Conservation (phyloP, 2,113 vertebrate species). For the Alaudala cheleensis region DNA sequence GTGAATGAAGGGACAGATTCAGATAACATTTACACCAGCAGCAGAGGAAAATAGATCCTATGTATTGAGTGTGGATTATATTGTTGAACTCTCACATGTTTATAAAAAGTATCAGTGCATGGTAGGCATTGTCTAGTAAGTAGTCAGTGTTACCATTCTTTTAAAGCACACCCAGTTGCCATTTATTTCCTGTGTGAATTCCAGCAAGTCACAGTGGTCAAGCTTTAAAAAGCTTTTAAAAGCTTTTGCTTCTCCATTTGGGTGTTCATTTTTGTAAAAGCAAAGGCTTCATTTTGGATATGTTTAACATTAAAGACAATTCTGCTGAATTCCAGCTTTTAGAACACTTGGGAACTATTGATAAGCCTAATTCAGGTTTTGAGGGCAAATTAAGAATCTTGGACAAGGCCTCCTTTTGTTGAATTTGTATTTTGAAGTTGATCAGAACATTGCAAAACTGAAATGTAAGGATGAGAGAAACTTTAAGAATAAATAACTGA, state of each 20-base stretch:
- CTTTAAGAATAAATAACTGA: not conserved
- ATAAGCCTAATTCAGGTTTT: not conserved
- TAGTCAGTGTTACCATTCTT: not conserved
- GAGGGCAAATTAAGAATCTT: not conserved
- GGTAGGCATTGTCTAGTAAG: not conserved
- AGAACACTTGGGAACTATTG: not conserved
- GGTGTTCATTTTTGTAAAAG: not conserved
- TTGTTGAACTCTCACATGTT: not conserved
- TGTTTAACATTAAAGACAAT: not conserved
- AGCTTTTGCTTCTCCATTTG: fast-evolving
- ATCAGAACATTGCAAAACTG: not conserved
- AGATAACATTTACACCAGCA: constrained; percentile 4
- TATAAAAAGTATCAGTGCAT: not conserved
- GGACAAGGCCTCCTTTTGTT: not conserved
- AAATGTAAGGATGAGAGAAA: not conserved
- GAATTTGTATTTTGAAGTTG: not conserved
- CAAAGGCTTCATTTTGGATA: not conserved
- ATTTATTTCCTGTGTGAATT: not conserved
- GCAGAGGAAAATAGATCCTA: not conserved
- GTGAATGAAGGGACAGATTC: constrained; percentile 37
- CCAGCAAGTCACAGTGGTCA: not conserved
- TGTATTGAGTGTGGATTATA: not conserved
- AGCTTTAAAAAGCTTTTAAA: not conserved
- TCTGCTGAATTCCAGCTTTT: not conserved
- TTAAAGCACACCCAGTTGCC: not conserved